Percentiles rank a stretch among this genome's conserved stretches.
Evolutionary conservation across 2,797 vertebrate genomes (phyloP).

Genomic region (Malurus splendens): DNA sequence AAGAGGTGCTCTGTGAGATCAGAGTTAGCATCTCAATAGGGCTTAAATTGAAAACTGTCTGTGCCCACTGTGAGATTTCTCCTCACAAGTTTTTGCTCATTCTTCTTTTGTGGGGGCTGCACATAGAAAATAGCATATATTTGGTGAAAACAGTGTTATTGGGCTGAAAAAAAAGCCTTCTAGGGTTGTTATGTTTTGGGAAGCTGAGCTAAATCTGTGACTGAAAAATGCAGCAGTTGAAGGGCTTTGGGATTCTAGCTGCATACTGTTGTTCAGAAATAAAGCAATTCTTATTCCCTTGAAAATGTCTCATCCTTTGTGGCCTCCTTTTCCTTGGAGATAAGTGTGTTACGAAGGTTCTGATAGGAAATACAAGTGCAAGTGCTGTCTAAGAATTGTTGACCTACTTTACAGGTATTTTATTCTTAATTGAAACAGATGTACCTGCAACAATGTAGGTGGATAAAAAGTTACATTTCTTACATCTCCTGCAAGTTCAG

Average conservation of each 20-base stretch:
- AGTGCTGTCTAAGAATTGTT: slow-evolving; percentile 26
- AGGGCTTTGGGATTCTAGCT: not conserved
- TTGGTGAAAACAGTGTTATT: not conserved
- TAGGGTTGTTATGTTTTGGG: not conserved
- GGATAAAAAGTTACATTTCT: not conserved
- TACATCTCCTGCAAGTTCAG: not conserved
- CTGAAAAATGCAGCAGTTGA: not conserved
- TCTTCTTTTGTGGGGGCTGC: not conserved
- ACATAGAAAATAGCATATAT: not conserved
- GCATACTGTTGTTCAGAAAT: not conserved
- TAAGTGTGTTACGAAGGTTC: not conserved
- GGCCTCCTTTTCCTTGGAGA: not conserved
- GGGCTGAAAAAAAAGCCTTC: not conserved
- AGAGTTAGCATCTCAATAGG: not conserved
- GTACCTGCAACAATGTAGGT: not conserved
- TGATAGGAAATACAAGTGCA: not conserved
- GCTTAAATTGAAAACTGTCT: not conserved
- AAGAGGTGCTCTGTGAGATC: not conserved
- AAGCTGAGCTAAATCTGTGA: not conserved
- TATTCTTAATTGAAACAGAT: not conserved
- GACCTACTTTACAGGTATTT: slow-evolving; percentile 26
- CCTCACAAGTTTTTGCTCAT: not conserved
- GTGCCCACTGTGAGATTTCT: not conserved
- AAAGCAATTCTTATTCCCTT: not conserved
- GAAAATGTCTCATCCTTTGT: not conserved